Evolutionary conservation across 2,113 vertebrate species (phyloP).

Genomic region (Lasiurus borealis): DNA sequence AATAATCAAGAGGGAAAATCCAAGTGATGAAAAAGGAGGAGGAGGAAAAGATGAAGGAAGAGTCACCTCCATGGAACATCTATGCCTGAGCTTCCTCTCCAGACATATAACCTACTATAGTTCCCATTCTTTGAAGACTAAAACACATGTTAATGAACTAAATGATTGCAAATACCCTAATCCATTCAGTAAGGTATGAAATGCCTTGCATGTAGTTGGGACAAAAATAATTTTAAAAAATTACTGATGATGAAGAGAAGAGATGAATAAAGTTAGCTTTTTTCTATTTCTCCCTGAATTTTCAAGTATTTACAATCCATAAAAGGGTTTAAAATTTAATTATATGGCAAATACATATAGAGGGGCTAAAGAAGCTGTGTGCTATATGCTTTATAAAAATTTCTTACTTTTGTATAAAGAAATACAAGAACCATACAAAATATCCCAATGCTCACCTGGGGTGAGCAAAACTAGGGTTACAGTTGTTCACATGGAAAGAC

Average conservation of each 20-base stretch:
- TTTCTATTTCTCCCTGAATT: not conserved
- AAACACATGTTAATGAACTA: not conserved
- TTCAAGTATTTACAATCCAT: slow-evolving; percentile 2
- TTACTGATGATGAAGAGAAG: not conserved
- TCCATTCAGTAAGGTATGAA: not conserved
- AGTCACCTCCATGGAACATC: not conserved
- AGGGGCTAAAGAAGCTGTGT: not conserved
- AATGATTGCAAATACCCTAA: not conserved
- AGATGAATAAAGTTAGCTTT: not conserved
- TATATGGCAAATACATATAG: not conserved
- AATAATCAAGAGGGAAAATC: not conserved
- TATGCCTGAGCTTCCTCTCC: not conserved
- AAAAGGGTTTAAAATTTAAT: not conserved
- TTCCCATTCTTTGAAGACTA: not conserved
- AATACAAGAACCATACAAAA: slow-evolving; percentile 11
- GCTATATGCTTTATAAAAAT: not conserved
- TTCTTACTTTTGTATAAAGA: not conserved
- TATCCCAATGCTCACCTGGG: not conserved
- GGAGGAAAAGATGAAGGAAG: not conserved
- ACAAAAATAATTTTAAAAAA: not conserved
- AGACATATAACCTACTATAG: not conserved
- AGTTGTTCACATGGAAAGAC: not conserved
- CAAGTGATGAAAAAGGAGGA: not conserved
- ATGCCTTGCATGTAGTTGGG: not conserved
- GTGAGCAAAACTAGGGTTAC: not conserved